Conservation (phyloP, 64 coral and sea anemone species). For the Montipora efflorescens region DNA sequence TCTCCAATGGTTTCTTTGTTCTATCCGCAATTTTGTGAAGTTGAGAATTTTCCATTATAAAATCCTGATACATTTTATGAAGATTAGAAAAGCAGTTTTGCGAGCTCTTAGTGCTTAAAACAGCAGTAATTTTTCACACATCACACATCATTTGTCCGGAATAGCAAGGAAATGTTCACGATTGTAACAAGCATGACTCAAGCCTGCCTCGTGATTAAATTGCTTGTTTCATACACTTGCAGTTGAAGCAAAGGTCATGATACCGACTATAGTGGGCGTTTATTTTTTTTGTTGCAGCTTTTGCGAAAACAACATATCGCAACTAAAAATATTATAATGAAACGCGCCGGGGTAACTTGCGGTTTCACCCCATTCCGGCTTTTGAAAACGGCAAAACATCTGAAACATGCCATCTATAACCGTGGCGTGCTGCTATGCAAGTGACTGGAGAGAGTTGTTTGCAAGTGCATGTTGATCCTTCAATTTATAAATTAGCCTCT, state of each 20-base stretch:
- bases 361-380: too few relatives aligned
- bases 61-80: neutral
- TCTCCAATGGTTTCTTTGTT: neutral
- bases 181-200: neutral
- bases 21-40: neutral
- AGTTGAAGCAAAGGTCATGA: too few relatives aligned
- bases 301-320: neutral
- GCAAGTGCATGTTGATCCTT: too few relatives aligned
- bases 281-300: neutral
- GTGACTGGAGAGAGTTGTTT: too few relatives aligned
- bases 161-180: neutral
- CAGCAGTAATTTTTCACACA: neutral
- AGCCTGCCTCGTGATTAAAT: neutral
- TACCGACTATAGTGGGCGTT: neutral
- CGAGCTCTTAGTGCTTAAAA: too few relatives aligned
- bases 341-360: too few relatives aligned
- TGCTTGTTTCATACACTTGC: neutral
- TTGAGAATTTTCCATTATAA: neutral
- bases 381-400: too few relatives aligned
- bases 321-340: too few relatives aligned
- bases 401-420: too few relatives aligned
- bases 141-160: neutral
- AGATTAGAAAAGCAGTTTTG: neutral
- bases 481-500: too few relatives aligned
- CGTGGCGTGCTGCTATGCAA: too few relatives aligned